Conservation (phyloP, 1,140 invertebrate genomes). For the Atta cephalotes region DNA sequence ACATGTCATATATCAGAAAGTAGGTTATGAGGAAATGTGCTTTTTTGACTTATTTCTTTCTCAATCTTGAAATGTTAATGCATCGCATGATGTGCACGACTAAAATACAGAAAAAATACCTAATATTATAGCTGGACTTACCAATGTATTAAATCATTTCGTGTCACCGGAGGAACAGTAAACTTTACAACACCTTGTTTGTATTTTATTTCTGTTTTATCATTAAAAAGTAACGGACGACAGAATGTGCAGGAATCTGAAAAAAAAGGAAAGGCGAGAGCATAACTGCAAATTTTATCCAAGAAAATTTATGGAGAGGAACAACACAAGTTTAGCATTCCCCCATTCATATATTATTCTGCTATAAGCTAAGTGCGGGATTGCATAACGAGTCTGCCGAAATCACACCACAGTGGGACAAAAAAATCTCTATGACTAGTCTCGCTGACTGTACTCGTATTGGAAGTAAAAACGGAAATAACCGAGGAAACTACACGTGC, state of each 20-base stretch:
- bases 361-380: neutral
- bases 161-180: constrained; percentile 1
- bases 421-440: constrained; percentile 39
- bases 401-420: neutral
- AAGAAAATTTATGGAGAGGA: neutral
- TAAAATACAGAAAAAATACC: constrained; percentile 27
- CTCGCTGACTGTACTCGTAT: neutral
- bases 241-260: neutral
- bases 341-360: constrained; percentile 30
- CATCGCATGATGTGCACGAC: neutral
- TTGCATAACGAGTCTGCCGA: constrained; percentile 18
- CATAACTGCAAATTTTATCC: neutral
- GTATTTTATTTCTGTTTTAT: neutral
- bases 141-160: constrained; percentile 49
- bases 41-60: constrained; percentile 34
- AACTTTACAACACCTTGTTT: constrained; percentile 19
- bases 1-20: constrained; percentile 25
- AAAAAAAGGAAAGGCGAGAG: neutral
- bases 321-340: constrained; percentile 9
- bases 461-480: constrained; percentile 46
- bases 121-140: neutral
- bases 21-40: constrained; percentile 33
- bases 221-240: constrained; percentile 26
- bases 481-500: neutral
- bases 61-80: constrained; percentile 36